These are phyloP conservation scores for Etheostoma cragini DNA, from an alignment of 2,113 vertebrate genomes.

Conservation along the genomic window DNA sequence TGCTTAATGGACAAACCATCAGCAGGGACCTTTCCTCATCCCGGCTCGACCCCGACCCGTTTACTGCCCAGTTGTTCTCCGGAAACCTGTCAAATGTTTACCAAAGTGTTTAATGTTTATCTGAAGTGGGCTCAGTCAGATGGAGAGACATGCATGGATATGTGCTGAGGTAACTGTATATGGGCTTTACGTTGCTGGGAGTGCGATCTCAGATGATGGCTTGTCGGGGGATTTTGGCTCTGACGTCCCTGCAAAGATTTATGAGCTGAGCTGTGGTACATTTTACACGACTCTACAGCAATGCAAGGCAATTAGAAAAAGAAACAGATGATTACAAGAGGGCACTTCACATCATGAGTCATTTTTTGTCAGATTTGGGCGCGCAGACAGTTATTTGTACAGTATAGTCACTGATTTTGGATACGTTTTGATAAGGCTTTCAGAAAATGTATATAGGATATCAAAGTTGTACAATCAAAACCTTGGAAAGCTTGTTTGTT, in stretches of 20 bases:
- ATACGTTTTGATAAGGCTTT: slow-evolving; percentile 59
- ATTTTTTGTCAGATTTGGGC: slow-evolving; percentile 30
- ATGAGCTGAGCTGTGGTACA: neutral
- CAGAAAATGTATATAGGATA: slow-evolving; percentile 57
- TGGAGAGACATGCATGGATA: slow-evolving; percentile 50
- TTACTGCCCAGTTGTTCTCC: slow-evolving; percentile 23
- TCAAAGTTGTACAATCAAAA: slow-evolving; percentile 40
- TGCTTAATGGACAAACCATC: neutral
- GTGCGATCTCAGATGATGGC: neutral
- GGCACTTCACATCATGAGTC: slow-evolving; percentile 19
- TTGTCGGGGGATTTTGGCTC: slow-evolving; percentile 6
- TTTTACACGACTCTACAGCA: slow-evolving; percentile 8
- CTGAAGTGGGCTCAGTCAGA: slow-evolving; percentile 26
- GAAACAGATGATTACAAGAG: slow-evolving; percentile 24
- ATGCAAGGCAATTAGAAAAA: slow-evolving; percentile 22
- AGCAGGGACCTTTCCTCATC: slow-evolving; percentile 3
- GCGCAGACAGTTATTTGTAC: slow-evolving; percentile 41
- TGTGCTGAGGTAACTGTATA: slow-evolving; percentile 26
- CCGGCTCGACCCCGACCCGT: neutral
- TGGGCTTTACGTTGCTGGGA: slow-evolving; percentile 10
- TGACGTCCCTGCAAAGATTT: neutral
- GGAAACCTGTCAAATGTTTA: slow-evolving; percentile 74
- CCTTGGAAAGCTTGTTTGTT: slow-evolving; percentile 40
- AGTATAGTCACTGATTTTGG: slow-evolving; percentile 34
- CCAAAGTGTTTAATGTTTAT: slow-evolving; percentile 63